Evolutionary conservation across 2,797 vertebrate species (phyloP).

Genomic region (Sebastes minor): DNA sequence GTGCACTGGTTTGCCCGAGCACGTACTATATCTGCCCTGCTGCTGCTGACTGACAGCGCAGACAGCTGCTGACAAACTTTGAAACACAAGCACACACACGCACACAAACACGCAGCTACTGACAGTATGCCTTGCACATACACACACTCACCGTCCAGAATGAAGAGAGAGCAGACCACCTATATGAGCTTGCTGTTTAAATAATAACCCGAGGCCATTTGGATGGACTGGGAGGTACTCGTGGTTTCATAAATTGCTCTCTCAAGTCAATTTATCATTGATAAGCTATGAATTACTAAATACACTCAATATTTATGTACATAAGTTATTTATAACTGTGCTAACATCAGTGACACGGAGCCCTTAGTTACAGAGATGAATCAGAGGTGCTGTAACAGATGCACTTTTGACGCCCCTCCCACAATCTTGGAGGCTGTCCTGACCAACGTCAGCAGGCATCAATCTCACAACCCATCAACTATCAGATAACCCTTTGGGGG

Average conservation of each 20-base stretch:
- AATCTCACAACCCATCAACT: no score
- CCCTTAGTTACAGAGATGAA: conserved; percentile 8
- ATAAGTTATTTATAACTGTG: conserved; percentile 23
- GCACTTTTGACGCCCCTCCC: not conserved
- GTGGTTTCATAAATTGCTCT: not conserved
- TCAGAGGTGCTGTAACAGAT: conserved; percentile 22
- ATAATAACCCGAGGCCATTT: not conserved
- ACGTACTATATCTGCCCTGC: conserved; percentile 38
- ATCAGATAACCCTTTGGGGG: no score
- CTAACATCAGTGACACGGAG: conserved; percentile 7
- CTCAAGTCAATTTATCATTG: not conserved
- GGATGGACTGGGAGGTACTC: not conserved
- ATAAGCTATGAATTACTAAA: not conserved
- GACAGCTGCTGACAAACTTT: conserved; percentile 64
- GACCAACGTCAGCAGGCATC: not conserved
- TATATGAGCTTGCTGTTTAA: conserved; percentile 17
- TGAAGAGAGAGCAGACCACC: conserved; percentile 28
- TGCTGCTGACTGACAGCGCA: conserved; percentile 62
- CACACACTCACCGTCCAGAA: conserved; percentile 23
- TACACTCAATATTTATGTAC: not conserved
- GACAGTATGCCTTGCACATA: conserved; percentile 33
- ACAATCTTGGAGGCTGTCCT: not conserved
- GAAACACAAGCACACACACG: conserved; percentile 38
- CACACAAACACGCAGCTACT: conserved; percentile 29
- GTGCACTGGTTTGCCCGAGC: conserved; percentile 32